Percentiles rank a stretch among this genome's conserved stretches.
Conservation (phyloP, 2,888 invertebrate genomes). For the Protonemura montana region DNA sequence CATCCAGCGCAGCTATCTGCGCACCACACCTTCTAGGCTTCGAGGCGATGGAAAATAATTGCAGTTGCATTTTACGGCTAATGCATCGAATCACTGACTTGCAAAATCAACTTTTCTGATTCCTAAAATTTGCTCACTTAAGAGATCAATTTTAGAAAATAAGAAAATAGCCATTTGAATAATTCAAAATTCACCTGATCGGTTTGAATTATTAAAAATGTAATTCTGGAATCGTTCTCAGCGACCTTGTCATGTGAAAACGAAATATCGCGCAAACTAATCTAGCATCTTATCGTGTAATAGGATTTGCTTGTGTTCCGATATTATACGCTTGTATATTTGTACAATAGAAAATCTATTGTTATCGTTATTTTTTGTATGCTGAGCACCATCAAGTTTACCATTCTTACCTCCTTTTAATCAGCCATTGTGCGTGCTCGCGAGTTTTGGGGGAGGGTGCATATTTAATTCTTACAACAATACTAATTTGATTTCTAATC, state of each 20-base stretch:
- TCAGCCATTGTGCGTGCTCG: not conserved
- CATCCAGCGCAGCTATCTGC: not conserved
- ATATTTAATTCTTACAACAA: constrained; percentile 12
- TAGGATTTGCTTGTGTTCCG: not conserved
- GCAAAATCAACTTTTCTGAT: not conserved
- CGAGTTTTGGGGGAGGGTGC: not conserved
- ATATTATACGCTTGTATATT: not conserved
- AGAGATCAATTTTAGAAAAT: not conserved
- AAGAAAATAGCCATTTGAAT: not conserved
- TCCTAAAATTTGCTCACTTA: not conserved
- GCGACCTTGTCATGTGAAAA: not conserved
- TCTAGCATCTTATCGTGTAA: not conserved
- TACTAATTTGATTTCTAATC: constrained; percentile 4
- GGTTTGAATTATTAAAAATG: not conserved
- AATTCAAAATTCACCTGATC: not conserved
- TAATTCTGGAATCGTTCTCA: not conserved
- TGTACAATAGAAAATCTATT: not conserved
- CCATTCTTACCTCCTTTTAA: not conserved
- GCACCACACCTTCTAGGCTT: not conserved
- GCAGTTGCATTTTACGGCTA: not conserved
- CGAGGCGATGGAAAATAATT: not conserved
- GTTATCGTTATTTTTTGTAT: not conserved
- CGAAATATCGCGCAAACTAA: not conserved
- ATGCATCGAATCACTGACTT: not conserved
- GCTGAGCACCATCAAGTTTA: not conserved